Evolutionary conservation across 2,888 invertebrate genomes (phyloP).

Genomic region (Drosophila prolongata): DNA sequence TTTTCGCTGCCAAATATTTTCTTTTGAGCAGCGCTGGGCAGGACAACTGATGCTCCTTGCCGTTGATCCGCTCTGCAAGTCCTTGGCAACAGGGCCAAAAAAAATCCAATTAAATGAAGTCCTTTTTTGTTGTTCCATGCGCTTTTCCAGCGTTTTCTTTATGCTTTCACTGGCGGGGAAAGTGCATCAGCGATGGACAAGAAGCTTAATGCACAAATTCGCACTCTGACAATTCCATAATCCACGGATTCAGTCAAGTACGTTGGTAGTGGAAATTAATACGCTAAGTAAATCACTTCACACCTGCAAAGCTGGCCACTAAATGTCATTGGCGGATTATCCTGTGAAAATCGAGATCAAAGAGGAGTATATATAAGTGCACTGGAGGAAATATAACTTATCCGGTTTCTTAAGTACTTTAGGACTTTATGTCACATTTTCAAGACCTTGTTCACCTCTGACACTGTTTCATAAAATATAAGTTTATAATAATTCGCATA

Average conservation of each 20-base stretch:
- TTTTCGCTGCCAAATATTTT: slow-evolving; percentile 42
- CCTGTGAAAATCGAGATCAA: neutral
- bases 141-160: slow-evolving; percentile 8
- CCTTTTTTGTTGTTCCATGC: slow-evolving; percentile 20
- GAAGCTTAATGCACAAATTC: slow-evolving; percentile 39
- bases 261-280: slow-evolving; percentile 21
- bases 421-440: too few species aligned
- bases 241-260: slow-evolving; percentile 1
- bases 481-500: too few species aligned
- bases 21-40: slow-evolving; percentile 25
- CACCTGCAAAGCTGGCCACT: slow-evolving; percentile 3
- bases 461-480: too few species aligned
- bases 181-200: slow-evolving; percentile 18
- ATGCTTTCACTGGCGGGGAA: neutral
- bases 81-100: slow-evolving; percentile 24
- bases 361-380: neutral
- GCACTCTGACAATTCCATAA: slow-evolving; percentile 24
- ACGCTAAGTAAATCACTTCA: slow-evolving; percentile 18
- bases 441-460: too few species aligned
- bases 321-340: slow-evolving; percentile 13
- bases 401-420: too few species aligned
- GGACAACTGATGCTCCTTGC: slow-evolving; percentile 24
- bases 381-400: neutral
- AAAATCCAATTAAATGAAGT: slow-evolving; percentile 54
- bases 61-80: slow-evolving; percentile 22